phyloP scores from a whole-genome alignment of 2,797 vertebrate species.

The Taenioides sp. region DNA sequence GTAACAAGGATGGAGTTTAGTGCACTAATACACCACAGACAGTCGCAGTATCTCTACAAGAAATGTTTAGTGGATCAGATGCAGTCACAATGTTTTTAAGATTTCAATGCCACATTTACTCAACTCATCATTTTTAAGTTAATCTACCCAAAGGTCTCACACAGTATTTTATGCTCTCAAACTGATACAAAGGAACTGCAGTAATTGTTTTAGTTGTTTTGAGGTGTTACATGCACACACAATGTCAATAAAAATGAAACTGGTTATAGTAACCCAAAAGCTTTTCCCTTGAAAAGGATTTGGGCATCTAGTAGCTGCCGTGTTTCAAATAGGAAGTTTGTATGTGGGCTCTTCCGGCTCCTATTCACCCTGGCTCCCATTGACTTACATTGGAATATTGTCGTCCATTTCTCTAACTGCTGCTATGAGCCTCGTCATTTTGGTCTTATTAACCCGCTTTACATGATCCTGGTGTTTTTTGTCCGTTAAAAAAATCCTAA shows the following conservation, averaged over 20 bases:
- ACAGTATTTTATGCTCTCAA: background rate
- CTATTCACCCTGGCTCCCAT: no score
- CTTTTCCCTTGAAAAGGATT: background rate
- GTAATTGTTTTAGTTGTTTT: background rate
- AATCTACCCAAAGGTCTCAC: background rate
- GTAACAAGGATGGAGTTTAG: constrained; percentile 14
- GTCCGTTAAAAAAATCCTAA: no score
- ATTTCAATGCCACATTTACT: background rate
- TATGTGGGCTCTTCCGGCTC: no score
- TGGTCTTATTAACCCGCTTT: no score
- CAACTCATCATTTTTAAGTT: background rate
- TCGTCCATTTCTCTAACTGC: no score
- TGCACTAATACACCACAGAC: constrained; percentile 3
- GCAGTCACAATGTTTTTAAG: background rate
- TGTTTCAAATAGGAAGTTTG: no score
- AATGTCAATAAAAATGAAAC: background rate
- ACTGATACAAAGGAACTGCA: background rate
- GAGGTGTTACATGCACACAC: background rate
- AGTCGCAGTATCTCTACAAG: background rate
- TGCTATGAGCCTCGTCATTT: no score
- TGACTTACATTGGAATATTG: no score
- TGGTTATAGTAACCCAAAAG: background rate
- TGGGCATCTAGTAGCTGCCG: no score
- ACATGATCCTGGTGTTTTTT: no score
- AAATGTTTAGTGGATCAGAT: background rate